Base-by-base conservation (phyloP, 1,140 invertebrate species). In the Amyelois transitella region DNA sequence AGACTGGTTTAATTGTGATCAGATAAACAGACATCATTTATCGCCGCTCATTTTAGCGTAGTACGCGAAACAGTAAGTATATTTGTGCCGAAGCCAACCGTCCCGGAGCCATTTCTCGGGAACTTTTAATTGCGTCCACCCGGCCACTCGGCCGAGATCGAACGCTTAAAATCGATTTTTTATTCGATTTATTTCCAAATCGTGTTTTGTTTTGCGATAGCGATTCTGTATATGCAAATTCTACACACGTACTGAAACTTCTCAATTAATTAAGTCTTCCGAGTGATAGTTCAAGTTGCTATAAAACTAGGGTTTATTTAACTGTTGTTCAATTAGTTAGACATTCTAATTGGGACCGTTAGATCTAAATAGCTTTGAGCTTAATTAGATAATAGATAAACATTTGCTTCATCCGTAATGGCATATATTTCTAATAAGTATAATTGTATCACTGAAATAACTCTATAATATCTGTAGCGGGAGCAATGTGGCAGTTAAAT, bases 101-200 rank as follows among this genome's bases (percentile, higher is more conserved):
- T 3, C 17, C 43, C 18, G 43, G 43, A 3, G 17, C 43, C 2
- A 67, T 38, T 87, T 87, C 84, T 79, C 66, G 61, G 81, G 85
- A 85, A 72, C 60, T 81, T 85, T 87, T 87, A 87, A 87, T 87
- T 87, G 84, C 84, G 74, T 77, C 79, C 75, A 82, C 75, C 66
- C 64, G 49, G 56, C 71, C 72, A 73, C 79, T 14, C 12, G 12
- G 3, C 6, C 32, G 32, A 79, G 80, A 82, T 85, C 81, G 83
- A 82, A 86, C 80, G 81, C 72, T 85, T 81, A 85, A 87, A 87
- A 87, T 83, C 77, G 80, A 87, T 87, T 85, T 86, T 87, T 84
- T 85, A 83, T 76, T 84, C 80, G 72, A 83, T 85, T 87, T 85
- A 81, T 71, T 74, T 77, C 64, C 69, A 71, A 75, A 77, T 77